phyloP scores from a whole-genome alignment of 2,888 invertebrate species.

The Alsophila aescularia region DNA sequence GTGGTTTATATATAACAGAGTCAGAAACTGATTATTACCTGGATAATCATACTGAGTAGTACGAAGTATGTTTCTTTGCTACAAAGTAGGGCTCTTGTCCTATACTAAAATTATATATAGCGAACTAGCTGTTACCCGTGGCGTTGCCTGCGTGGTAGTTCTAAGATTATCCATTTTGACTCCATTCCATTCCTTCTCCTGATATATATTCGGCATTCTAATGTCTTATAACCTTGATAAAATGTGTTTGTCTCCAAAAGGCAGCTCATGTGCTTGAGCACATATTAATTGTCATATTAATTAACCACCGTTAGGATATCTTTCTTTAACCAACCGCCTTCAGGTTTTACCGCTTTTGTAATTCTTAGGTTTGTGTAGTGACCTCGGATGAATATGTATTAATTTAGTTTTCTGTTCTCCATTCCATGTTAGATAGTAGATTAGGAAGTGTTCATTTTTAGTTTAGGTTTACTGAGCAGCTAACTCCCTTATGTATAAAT shows the following conservation, averaged over 20 bases:
- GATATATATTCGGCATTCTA: too few species aligned
- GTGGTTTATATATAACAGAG: too few species aligned
- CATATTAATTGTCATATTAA: not conserved
- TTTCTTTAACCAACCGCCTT: conserved; percentile 16
- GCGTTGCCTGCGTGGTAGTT: too few species aligned
- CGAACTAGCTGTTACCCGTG: too few species aligned
- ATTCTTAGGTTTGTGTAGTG: conserved; percentile 18
- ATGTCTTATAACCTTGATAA: too few species aligned
- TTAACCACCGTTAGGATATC: conserved; percentile 56
- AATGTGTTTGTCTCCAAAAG: not conserved
- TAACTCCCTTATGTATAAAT: not conserved
- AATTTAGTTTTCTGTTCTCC: conserved; percentile 42
- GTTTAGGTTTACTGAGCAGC: conserved; percentile 6
- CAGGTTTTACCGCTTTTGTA: conserved; percentile 12
- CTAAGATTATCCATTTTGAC: too few species aligned
- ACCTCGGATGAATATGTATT: not conserved
- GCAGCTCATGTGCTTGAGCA: not conserved
- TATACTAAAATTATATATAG: too few species aligned
- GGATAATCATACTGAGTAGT: too few species aligned
- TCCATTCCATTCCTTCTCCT: too few species aligned
- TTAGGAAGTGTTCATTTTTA: conserved; percentile 47
- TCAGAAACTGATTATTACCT: too few species aligned
- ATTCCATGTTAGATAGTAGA: conserved; percentile 55
- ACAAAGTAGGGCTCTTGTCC: too few species aligned
- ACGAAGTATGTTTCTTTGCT: too few species aligned